These are phyloP conservation scores for Arion vulgaris DNA, from an alignment of 1,140 invertebrate genomes.

Conservation along the genomic window DNA sequence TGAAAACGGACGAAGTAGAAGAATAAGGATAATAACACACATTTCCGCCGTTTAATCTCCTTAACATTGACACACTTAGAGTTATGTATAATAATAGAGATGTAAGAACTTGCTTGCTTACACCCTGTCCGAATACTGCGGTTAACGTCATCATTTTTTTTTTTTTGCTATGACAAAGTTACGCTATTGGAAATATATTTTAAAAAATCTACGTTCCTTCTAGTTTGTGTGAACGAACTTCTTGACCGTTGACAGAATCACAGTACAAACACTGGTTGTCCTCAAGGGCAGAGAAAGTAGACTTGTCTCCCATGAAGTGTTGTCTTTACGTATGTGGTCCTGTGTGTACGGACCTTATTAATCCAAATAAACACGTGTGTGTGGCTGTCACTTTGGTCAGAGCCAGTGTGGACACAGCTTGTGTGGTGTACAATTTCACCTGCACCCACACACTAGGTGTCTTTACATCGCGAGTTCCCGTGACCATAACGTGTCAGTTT, in stretches of 20 bases:
- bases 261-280: neutral
- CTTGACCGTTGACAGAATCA: neutral
- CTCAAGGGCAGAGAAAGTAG: neutral
- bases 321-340: neutral
- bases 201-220: neutral
- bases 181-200: neutral
- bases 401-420: neutral
- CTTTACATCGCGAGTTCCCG: no score
- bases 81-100: no score
- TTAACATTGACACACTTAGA: neutral
- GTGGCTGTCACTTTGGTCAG: no score
- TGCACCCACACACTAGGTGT: no score
- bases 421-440: neutral
- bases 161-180: neutral
- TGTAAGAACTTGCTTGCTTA: neutral
- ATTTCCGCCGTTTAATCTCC: neutral
- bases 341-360: neutral
- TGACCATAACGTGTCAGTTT: no score
- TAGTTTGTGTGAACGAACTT: conserved; percentile 11
- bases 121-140: neutral
- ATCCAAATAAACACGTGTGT: neutral
- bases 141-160: neutral
- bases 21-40: no score
- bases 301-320: neutral
- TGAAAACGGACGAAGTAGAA: no score